Conservation (phyloP, 2,888 invertebrate genomes). For the Stenoptilia bipunctidactyla region DNA sequence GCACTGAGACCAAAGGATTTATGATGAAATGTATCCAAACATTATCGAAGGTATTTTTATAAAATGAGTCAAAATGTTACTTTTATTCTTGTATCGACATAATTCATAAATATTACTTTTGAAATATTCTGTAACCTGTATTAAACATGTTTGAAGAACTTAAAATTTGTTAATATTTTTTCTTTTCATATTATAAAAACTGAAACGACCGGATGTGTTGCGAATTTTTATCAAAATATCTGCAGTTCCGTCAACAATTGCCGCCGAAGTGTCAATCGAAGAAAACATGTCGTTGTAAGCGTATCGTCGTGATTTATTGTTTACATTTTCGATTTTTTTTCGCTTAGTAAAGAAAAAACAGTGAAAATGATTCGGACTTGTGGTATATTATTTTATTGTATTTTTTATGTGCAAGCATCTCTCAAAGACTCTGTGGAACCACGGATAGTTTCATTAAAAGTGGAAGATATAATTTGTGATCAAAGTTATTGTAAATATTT, state of each 20-base stretch:
- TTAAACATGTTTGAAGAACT: too few relatives aligned
- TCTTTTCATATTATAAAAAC: too few relatives aligned
- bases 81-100: too few relatives aligned
- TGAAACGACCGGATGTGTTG: conserved; percentile 11
- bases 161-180: too few relatives aligned
- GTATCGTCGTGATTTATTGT: conserved; percentile 20
- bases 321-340: conserved; percentile 30
- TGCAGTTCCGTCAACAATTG: conserved; percentile 58
- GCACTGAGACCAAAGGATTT: too few relatives aligned
- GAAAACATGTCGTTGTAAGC: conserved; percentile 45
- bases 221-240: conserved; percentile 23
- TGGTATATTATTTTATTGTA: conserved; percentile 45
- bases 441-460: conserved; percentile 38
- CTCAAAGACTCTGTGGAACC: conserved; percentile 26
- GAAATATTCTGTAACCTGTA: too few relatives aligned
- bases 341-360: conserved; percentile 42
- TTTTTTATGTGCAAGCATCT: conserved; percentile 29
- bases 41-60: too few relatives aligned
- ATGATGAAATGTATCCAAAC: too few relatives aligned
- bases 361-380: conserved; percentile 57
- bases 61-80: too few relatives aligned
- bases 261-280: conserved; percentile 51
- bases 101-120: too few relatives aligned
- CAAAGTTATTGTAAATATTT: conserved; percentile 57
- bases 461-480: conserved; percentile 32